Evolutionary conservation across 2,113 vertebrate species (phyloP), one percentile per base, ranked within the genome.

Genomic region (Forbesichthys agassizii): DNA sequence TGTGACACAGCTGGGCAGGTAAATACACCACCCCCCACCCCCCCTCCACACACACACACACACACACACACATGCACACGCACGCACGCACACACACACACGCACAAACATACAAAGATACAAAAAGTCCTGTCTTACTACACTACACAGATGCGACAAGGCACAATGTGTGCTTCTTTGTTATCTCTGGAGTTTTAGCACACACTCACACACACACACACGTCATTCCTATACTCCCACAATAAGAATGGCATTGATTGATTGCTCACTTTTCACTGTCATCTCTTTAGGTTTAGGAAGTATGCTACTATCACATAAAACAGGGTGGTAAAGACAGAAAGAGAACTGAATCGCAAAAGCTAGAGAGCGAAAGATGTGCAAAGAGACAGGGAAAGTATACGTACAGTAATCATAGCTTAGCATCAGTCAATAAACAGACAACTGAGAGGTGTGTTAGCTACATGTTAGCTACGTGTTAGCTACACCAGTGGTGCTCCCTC

Each of bases 1-100:
- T 98, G 96, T 86, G 96, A 98, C 92, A 98, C 96, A 33, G 96
- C 96, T 6, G 96, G 96, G 77, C 96, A 98, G 96, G 96, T 98
- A 83, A 93, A 95, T 95, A 84, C 82, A 16, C 16, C 16, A 16
- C 36, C 36, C 58, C 63, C 48, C 67, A 18, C 52, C 62, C 11
- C 57, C 9, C 57, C n/a, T 11, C 8, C 46, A 48, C 46, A 62
- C 64, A 62, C 64, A 65, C 64, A 14, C 64, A 18, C 64, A 42
- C 64, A 42, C 64, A 42, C 64, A 66, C 61, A 12, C 61, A 62
- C 61, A 62, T 16, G 42, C 36, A 49, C 48, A 71, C 7, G 42
- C 55, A 64, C 61, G 20, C n/a, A 51, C 33, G 14, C 54, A 18
- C 54, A 9, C 36, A 6, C 36, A 6, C 36, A 42, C 4, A 1